Conservation (phyloP, 37 sponge, comb jelly and placozoan genomes). For the Crambe crambe region DNA sequence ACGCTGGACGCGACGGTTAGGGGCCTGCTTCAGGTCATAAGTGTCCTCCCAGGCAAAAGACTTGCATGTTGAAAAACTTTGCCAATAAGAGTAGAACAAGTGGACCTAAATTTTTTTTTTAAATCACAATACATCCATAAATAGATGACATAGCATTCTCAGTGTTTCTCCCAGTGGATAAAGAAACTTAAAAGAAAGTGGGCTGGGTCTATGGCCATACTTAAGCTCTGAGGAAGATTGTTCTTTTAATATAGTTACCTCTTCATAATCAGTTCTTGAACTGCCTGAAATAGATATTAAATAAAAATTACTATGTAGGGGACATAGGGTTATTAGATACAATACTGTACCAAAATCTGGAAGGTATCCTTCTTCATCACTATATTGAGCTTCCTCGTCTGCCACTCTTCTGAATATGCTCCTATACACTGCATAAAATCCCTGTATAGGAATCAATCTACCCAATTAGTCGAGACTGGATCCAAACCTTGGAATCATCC, state of each 20-base stretch:
- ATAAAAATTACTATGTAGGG: no score
- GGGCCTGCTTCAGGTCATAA: slow-evolving; percentile 84
- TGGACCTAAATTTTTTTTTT: slow-evolving; percentile 39
- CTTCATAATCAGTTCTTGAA: slow-evolving; percentile 66
- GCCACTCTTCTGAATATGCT: slow-evolving; percentile 67
- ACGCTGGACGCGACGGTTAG: slow-evolving; percentile 78
- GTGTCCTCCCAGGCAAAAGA: slow-evolving; percentile 89
- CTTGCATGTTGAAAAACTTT: slow-evolving; percentile 85
- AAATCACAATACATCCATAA: no score
- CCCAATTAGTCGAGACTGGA: neutral
- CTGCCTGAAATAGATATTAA: slow-evolving; percentile 19
- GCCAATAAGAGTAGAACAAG: slow-evolving; percentile 93
- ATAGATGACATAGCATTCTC: no score
- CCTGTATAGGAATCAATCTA: slow-evolving; percentile 31
- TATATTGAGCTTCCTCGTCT: slow-evolving; percentile 77
- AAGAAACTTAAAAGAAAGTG: no score
- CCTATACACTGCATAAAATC: slow-evolving; percentile 87
- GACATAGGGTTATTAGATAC: no score
- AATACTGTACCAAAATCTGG: slow-evolving; percentile 52
- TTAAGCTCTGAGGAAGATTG: no score
- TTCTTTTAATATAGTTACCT: slow-evolving; percentile 54
- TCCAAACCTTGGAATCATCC: slow-evolving; percentile 76
- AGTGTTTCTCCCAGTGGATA: no score
- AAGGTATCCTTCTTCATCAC: slow-evolving; percentile 28
- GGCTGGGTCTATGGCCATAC: no score